Evolutionary conservation across 1,140 invertebrate genomes (phyloP).

Genomic region (Euglossa dilemma): DNA sequence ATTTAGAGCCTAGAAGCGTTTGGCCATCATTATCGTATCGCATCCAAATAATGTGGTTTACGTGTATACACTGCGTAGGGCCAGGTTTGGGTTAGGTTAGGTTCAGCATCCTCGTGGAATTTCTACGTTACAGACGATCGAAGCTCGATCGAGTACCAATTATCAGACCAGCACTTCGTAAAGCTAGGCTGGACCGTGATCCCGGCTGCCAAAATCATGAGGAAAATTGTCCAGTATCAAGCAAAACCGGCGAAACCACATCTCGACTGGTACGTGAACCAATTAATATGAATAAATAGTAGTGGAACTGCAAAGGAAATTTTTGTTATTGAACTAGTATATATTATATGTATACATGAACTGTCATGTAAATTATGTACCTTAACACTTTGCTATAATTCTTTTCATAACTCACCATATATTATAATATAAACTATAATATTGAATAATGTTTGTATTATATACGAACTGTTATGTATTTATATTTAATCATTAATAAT

Average conservation of each 20-base stretch:
- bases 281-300: not conserved
- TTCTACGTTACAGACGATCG: slow-evolving; percentile 64
- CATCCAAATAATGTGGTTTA: slow-evolving; percentile 45
- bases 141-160: slow-evolving; percentile 75
- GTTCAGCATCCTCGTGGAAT: slow-evolving; percentile 59
- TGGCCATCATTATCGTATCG: slow-evolving; percentile 46
- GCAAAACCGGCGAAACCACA: slow-evolving; percentile 60
- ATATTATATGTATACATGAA: no score
- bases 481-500: no score
- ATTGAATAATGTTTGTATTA: no score
- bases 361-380: no score
- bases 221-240: slow-evolving; percentile 60
- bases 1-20: slow-evolving; percentile 13
- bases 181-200: slow-evolving; percentile 68
- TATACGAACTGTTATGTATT: no score
- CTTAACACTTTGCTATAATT: no score
- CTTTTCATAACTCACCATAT: no score
- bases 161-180: slow-evolving; percentile 70
- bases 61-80: not conserved
- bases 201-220: slow-evolving; percentile 59
- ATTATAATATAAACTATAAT: no score
- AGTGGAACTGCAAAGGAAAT: not conserved
- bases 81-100: not conserved
- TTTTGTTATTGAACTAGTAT: no score
- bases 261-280: slow-evolving; percentile 53